Conservation (phyloP, 2,888 invertebrate species). For the Siphlonurus alternatus region DNA sequence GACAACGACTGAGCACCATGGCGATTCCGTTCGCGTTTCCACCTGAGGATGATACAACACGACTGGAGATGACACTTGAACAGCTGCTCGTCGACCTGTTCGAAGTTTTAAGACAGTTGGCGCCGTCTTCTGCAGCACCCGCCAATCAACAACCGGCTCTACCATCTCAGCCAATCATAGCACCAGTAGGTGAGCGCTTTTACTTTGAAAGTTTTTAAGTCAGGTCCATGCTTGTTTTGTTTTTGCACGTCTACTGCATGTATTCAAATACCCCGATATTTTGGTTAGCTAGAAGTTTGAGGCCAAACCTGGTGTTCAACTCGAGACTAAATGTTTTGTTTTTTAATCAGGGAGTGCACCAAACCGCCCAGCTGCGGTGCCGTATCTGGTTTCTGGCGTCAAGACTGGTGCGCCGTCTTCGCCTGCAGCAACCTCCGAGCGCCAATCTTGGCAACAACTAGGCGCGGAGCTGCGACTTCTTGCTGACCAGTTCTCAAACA, state of each 20-base stretch:
- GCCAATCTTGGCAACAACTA: background rate
- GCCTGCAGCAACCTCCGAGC: background rate
- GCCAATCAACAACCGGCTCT: background rate
- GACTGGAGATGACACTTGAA: background rate
- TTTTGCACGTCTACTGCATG: background rate
- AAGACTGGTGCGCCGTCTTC: background rate
- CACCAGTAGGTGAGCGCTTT: background rate
- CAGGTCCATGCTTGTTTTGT: background rate
- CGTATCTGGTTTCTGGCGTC: background rate
- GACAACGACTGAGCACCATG: background rate
- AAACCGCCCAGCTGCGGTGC: background rate
- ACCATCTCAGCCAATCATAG: background rate
- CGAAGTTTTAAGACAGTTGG: background rate
- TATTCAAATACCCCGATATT: too few relatives aligned
- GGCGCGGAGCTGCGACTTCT: background rate
- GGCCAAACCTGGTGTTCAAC: too few relatives aligned
- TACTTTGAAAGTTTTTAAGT: too few relatives aligned
- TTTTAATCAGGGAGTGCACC: background rate
- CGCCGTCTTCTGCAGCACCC: background rate
- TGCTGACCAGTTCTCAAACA: background rate
- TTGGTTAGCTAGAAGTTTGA: too few relatives aligned
- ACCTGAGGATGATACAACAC: background rate
- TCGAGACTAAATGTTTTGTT: background rate
- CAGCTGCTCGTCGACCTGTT: background rate
- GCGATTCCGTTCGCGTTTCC: background rate